phyloP scores from a whole-genome alignment of 2,888 invertebrate species.

The Prosopocoilus inquinatus region DNA sequence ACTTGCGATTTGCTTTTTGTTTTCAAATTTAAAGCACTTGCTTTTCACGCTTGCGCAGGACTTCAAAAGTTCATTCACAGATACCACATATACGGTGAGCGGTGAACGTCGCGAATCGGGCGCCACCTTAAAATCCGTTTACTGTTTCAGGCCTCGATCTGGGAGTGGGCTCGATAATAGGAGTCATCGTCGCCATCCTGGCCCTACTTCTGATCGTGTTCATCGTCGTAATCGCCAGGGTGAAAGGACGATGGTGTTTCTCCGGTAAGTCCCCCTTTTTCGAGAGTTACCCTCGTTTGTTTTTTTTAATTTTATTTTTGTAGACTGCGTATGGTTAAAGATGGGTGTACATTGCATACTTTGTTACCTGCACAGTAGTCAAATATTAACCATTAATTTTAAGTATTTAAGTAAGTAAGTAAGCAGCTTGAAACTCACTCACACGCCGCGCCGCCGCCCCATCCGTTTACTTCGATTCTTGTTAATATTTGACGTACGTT shows the following conservation, averaged over 20 bases:
- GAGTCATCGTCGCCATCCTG: conserved; percentile 70
- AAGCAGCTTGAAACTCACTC: no score
- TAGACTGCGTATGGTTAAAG: not conserved
- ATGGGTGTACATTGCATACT: not conserved
- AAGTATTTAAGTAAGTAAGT: no score
- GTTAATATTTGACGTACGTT: no score
- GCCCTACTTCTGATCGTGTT: conserved; percentile 63
- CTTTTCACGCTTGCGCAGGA: conserved; percentile 27
- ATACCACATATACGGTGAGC: conserved; percentile 29
- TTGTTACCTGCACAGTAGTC: not conserved
- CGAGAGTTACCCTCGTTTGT: no score
- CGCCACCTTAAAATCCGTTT: no score
- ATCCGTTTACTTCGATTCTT: no score
- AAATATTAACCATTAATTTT: not conserved
- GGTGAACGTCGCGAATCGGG: conserved; percentile 3
- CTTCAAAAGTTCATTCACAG: conserved; percentile 35
- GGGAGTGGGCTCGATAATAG: conserved; percentile 74
- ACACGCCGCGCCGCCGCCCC: no score
- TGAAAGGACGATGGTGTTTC: conserved; percentile 84
- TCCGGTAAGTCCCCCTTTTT: conserved; percentile 72
- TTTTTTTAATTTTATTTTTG: conserved; percentile 11
- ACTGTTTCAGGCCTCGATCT: conserved; percentile 61
- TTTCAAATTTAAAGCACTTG: conserved; percentile 1
- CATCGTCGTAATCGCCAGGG: conserved; percentile 72
- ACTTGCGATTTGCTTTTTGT: not conserved